phyloP scores from a whole-genome alignment of 2,113 vertebrate species.

The Kryptolebias marmoratus region DNA sequence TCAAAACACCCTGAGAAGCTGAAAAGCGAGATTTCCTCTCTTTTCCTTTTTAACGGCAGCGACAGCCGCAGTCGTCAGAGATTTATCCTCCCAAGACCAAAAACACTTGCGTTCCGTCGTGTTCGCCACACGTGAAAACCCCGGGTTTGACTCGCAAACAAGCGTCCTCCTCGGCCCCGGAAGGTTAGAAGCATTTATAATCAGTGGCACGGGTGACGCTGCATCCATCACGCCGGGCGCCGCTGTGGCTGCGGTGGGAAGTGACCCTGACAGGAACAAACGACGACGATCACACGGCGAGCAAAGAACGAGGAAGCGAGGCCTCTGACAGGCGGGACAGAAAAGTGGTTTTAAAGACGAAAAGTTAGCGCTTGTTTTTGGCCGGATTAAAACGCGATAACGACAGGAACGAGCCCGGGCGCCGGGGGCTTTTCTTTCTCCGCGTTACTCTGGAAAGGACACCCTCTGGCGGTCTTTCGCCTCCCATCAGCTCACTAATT shows the following conservation, averaged over 20 bases:
- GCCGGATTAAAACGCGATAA: not conserved
- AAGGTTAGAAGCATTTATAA: constrained; percentile 79
- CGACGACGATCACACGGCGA: constrained; percentile 68
- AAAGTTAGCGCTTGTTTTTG: constrained; percentile 15
- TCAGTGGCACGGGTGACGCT: constrained; percentile 51
- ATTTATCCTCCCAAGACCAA: not conserved
- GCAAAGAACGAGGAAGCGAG: constrained; percentile 44
- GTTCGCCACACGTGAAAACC: constrained; percentile 41
- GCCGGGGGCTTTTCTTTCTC: not conserved
- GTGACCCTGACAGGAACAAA: constrained; percentile 77
- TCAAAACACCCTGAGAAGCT: no score
- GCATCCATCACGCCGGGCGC: constrained; percentile 74
- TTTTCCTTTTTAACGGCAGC: not conserved
- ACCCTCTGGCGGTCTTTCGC: not conserved
- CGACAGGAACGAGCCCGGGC: no score
- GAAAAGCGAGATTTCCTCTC: no score
- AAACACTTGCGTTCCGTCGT: constrained; percentile 7
- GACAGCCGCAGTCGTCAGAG: not conserved
- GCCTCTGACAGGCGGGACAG: constrained; percentile 19
- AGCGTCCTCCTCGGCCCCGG: constrained; percentile 35
- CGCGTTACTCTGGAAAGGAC: not conserved
- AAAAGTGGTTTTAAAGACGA: not conserved
- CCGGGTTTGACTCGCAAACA: constrained; percentile 25
- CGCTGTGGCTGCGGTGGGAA: constrained; percentile 60
- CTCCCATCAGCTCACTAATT: not conserved